Conservation (phyloP, 2,113 vertebrate species). For the Rhinichthys klamathensis region DNA sequence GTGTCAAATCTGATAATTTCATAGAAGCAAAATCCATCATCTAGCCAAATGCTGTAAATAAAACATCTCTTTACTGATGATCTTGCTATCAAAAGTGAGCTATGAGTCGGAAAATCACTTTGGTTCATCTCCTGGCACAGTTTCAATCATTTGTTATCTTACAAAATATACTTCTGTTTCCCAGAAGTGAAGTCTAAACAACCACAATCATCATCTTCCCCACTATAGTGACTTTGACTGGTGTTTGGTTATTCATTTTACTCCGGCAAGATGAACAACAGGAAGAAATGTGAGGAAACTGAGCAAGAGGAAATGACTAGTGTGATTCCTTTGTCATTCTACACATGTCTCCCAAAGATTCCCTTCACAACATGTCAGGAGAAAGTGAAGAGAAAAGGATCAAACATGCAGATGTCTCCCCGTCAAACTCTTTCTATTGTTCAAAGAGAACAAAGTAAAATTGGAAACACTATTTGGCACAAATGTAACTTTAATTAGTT, state of each 20-base stretch:
- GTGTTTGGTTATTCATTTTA: conserved; percentile 10
- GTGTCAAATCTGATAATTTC: neutral
- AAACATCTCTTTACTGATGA: neutral
- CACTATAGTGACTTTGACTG: neutral
- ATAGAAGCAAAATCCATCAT: neutral
- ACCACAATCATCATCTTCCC: neutral
- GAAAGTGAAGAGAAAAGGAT: conserved; percentile 15
- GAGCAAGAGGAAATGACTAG: conserved; percentile 9
- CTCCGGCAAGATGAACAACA: neutral
- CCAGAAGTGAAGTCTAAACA: neutral
- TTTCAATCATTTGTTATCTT: conserved; percentile 21
- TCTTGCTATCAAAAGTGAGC: conserved; percentile 15
- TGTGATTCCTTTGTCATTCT: conserved; percentile 15
- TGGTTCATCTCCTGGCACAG: conserved; percentile 1
- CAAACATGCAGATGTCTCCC: conserved; percentile 34
- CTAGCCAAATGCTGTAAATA: conserved; percentile 9
- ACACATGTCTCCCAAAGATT: conserved; percentile 28
- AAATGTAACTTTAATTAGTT: conserved; percentile 47
- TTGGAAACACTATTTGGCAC: neutral
- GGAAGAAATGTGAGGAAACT: conserved; percentile 10
- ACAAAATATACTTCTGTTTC: neutral
- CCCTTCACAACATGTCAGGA: conserved; percentile 14
- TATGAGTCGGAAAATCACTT: neutral
- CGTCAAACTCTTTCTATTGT: conserved; percentile 26
- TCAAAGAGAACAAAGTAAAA: conserved; percentile 31